These are phyloP conservation scores for Fringilla coelebs DNA, from an alignment of 2,797 vertebrate species.

Conservation along the genomic window DNA sequence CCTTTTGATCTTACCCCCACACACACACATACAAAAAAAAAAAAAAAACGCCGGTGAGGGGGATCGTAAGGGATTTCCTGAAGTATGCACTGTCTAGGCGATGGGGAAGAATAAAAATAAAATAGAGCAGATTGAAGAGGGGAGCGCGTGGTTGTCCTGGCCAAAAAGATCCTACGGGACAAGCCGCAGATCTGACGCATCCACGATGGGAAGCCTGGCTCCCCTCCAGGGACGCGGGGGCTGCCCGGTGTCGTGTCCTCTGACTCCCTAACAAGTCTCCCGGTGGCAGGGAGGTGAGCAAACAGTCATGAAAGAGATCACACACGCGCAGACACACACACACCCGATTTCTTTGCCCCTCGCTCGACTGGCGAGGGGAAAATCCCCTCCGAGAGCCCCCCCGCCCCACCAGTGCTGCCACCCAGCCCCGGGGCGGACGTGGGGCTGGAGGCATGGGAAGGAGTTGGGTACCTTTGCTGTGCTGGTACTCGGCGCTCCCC, in stretches of 20 bases:
- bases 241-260: not conserved
- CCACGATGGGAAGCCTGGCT: conserved; percentile 18
- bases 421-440: not conserved
- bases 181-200: conserved; percentile 18
- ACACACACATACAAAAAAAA: not conserved
- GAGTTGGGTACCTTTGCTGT: conserved; percentile 86
- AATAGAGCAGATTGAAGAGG: not conserved
- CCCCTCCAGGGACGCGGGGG: conserved; percentile 14
- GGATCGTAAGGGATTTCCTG: not conserved
- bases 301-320: not conserved
- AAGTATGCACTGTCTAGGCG: not conserved
- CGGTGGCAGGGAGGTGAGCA: conserved; percentile 18
- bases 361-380: not conserved
- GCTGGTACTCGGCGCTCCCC: conserved; percentile 89
- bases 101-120: not conserved
- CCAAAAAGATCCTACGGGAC: not conserved
- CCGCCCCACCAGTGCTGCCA: not conserved
- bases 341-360: not conserved
- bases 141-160: not conserved
- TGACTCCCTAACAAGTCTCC: not conserved
- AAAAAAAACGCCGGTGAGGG: accelerated
- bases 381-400: not conserved
- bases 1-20: conserved; percentile 61
- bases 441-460: conserved; percentile 39
- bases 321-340: not conserved